Base-by-base conservation (phyloP, 2,888 invertebrate genomes). In the Empis stercorea region DNA sequence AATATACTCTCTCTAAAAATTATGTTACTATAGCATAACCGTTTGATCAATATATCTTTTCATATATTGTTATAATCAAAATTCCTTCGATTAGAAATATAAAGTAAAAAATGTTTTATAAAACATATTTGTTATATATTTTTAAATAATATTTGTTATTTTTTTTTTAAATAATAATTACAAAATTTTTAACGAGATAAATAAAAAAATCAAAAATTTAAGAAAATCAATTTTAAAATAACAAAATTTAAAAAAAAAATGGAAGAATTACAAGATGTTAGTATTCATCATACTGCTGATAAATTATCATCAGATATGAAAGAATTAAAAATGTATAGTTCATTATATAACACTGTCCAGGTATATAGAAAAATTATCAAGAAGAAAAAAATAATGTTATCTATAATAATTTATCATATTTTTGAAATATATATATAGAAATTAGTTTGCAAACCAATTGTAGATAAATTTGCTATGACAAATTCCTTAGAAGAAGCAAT, bases 301-400 rank as follows among this genome's bases (percentile, higher is more conserved):
- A 86, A 84, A 71, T 74, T 91, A 58, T 80, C 87, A n/a, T 78
- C 81, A 51, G 85, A 88, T 64, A 78, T 89, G 51, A 81, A 84
- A 66, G 76, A 76, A 55, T 78, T 84, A 62, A 76, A 82, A 37
- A 79, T 82, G 55, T 89, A 88, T 60, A 79, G 81, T 64, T 76
- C 78, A 49, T 78, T 89, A 58, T 86, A 81, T 60, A 80, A 78
- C 63, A 84, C 86, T 65, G 77, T 89, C 54, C 87, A 87, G 78
- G 88, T 84, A 70, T 61, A 55, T 46, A n/a, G 7, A 34, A 13
- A 13, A n/a, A n/a, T n/a, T n/a, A n/a, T n/a, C n/a, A n/a, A n/a
- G n/a, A n/a, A n/a, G n/a, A n/a, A n/a, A n/a, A n/a, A n/a, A n/a
- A n/a, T n/a, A n/a, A n/a, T n/a, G n/a, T n/a, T n/a, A n/a, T n/a